Base-by-base conservation (phyloP, 1,140 invertebrate genomes). In the Physella acuta region DNA sequence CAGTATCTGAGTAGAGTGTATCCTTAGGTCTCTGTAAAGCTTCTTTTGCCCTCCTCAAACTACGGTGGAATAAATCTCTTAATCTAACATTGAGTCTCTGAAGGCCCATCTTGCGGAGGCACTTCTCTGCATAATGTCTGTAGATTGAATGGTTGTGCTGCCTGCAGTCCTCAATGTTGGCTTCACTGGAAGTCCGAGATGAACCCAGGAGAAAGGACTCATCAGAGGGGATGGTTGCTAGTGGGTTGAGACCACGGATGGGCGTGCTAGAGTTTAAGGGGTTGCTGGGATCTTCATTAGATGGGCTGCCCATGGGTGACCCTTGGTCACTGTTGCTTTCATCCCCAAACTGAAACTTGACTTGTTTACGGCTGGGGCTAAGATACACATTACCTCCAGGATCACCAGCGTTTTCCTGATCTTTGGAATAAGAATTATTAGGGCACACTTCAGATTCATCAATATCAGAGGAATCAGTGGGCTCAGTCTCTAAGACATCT, bases 61-160 rank as follows among this genome's bases (percentile, higher is more conserved):
- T 80, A 67, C 81, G 75, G 61, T 85, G 79, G 52, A 86, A 77
- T 36, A 86, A 73, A 64, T 85, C 79, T 56, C 78, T 66, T 8
- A 87, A 77, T 65, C 85, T 77, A 33, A 82, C 69, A 68, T 85
- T 79, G 65, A 86, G 91, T 79, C 93, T 93, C 37, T 90, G 89
- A 55, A 95, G 85, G 0, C 93, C 92, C 74, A 91, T 90, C 20
- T 91, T 93, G 83, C 94, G 94, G 26, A 96, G 84, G 58, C 92
- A 90, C 83, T 93, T 92, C 81, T 94, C 91, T 65, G 95, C 93
- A 79, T 93, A 95, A 73, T 91, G 90, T 69, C 92, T 83, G 76
- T 85, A 87, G 3, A 83, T 60, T 20, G 69, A 70, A 2, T 62
- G 71, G 59, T 70, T 73, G 53, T 26, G 36, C 1, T 17, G 2